Base-by-base conservation (phyloP, 2,113 vertebrate species). In the Ranitomeya variabilis region DNA sequence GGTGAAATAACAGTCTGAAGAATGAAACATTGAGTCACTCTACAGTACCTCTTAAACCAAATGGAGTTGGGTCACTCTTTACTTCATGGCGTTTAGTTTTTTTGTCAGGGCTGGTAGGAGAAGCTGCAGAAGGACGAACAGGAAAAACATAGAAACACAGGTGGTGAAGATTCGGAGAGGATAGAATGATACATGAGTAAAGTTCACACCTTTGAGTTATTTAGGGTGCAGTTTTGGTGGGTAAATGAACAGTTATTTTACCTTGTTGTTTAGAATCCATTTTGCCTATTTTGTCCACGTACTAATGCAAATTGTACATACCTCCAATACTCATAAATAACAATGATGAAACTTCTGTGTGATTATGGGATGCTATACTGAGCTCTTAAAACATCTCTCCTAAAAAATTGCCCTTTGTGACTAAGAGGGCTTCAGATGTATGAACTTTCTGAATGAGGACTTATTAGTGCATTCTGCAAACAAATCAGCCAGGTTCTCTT, bases 1-100 rank as follows among this genome's bases (percentile, higher is more conserved):
- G 69, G 31, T 10, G 54, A 59, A 6, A 85, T 76, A 87, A 59
- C 85, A 71, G 19, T 87, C 57, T 84, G 86, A 92, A 45, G 69
- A 84, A 79, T 66, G 51, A 91, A 89, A 92, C 66, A 71, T 51
- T 31, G 60, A 85, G 88, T 86, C 92, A 94, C 94, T 90, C 92
- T 96, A 99, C n/a, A n/a, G n/a, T n/a, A n/a, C 98, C 98, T 98
- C 96, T 97, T 92, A 97, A 94, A 94, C 98, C 98, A 91, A 99
- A 96, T 23, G 98, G 98, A 86, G 97, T 98, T 86, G 97, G 98
- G 87, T 99, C 97, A 76, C 97, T 99, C 97, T 97, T 99, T 93
- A 98, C 96, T 97, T 96, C 95, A 4, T 97, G 97, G 2, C 97
- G 96, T 93, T 99, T 99, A 87, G 97, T 93, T 95, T 97, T 99